These are phyloP conservation scores for Chrysolina haemoptera DNA, from an alignment of 2,888 invertebrate genomes.

Conservation along the genomic window DNA sequence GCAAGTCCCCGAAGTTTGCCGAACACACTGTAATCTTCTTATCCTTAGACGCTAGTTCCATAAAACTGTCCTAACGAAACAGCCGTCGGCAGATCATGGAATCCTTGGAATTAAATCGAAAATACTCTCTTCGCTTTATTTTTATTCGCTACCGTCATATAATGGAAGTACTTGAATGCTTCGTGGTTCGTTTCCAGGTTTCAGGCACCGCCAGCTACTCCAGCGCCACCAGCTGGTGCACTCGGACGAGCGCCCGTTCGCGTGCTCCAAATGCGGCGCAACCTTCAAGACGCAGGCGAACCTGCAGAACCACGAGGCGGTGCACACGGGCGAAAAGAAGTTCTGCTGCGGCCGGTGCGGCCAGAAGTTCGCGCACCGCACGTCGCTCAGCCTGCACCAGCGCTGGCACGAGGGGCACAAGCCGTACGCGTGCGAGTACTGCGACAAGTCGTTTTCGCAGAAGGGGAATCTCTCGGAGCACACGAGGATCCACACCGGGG, in stretches of 20 bases:
- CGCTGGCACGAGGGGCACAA: constrained; percentile 81
- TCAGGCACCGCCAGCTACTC: constrained; percentile 82
- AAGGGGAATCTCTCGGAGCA: constrained; percentile 85
- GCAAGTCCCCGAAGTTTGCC: too few relatives aligned
- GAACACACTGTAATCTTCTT: too few relatives aligned
- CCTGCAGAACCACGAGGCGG: constrained; percentile 80
- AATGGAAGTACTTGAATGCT: too few relatives aligned
- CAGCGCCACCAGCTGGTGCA: constrained; percentile 86
- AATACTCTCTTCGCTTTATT: too few relatives aligned
- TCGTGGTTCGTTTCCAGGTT: constrained; percentile 71
- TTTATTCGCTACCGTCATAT: too few relatives aligned
- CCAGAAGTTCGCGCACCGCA: constrained; percentile 83
- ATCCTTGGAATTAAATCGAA: too few relatives aligned
- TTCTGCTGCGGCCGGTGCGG: constrained; percentile 78
- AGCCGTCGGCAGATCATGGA: too few relatives aligned
- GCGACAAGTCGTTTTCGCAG: constrained; percentile 83
- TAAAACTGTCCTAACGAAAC: too few relatives aligned
- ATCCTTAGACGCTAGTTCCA: too few relatives aligned
- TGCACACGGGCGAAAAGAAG: constrained; percentile 78
- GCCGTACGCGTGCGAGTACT: constrained; percentile 78
- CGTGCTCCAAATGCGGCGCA: constrained; percentile 75
- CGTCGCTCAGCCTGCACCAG: constrained; percentile 83
- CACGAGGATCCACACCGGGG: constrained; percentile 82
- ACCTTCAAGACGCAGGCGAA: constrained; percentile 83
- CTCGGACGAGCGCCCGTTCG: constrained; percentile 77